These are phyloP conservation scores for Nyctibius bracteatus DNA, from an alignment of 2,113 vertebrate genomes.

Conservation along the genomic window DNA sequence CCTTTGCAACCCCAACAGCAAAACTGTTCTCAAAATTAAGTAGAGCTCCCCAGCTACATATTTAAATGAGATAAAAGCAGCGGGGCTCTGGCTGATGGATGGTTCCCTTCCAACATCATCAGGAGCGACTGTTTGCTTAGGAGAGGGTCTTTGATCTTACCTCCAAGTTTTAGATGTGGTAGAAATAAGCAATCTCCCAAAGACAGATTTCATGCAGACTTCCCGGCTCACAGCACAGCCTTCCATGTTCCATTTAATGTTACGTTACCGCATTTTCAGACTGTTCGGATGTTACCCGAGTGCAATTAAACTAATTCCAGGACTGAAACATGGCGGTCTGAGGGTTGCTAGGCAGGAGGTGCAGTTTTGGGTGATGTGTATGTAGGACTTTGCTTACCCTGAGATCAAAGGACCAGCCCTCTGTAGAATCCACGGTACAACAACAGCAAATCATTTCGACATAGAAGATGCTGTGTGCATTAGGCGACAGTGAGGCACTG, in stretches of 20 bases:
- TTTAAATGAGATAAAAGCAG: conserved; percentile 43
- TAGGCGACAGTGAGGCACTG: background rate
- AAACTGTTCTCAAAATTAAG: conserved; percentile 42
- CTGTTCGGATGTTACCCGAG: background rate
- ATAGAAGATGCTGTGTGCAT: background rate
- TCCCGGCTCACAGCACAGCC: background rate
- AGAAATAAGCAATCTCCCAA: background rate
- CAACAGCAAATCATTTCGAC: background rate
- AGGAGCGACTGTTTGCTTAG: background rate
- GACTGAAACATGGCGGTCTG: background rate
- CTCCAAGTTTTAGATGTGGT: background rate
- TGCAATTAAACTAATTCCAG: background rate
- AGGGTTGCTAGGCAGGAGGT: background rate
- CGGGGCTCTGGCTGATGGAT: conserved; percentile 14
- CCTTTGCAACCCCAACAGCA: conserved; percentile 28
- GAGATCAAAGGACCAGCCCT: background rate
- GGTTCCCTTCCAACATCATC: conserved; percentile 11
- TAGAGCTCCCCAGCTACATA: background rate
- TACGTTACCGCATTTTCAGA: background rate
- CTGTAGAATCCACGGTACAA: background rate
- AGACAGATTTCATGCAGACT: background rate
- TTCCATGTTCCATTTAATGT: background rate
- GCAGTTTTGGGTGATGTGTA: background rate
- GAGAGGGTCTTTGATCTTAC: conserved; percentile 25
- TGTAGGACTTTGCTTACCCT: background rate